Base-by-base conservation (phyloP, 2,888 invertebrate species). In the Habroteleia sp. region DNA sequence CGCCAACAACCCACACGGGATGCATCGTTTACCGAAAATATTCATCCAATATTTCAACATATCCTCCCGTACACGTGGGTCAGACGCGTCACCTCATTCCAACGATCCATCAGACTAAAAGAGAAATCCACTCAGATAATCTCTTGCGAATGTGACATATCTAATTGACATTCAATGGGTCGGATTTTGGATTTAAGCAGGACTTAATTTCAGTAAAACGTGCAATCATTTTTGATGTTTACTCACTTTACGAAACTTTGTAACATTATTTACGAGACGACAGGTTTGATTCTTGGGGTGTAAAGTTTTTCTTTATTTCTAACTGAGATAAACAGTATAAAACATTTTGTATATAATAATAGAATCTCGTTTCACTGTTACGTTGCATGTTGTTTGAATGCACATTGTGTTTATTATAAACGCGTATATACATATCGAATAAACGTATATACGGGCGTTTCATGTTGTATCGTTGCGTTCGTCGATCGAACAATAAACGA, bases 331-430 rank as follows among this genome's bases (percentile, higher is more conserved):
- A 33, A 56, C 23, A 7, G 13, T 56, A 33, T 20, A 13, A 29
- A 39, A 17, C 7, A 39, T 65, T 58, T 56, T 72, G 68, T 74
- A 56, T n/a, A n/a, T n/a, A 62, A 56, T 56, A 66, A 66, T 25
- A 31, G 39, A 56, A 39, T 48, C 54, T 74, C 41, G 20, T 58
- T 68, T 62, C 20, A 54, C 25, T 37, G 31, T 29, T 48, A 8
- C 27, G 29, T 39, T 68, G 48, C 66, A 48, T 62, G 48, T 74
- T 46, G 48, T 74, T 68, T 62, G 16, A 68, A 54, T 48, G 62
- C 60, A 74, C 60, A 42, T 56, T 68, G 56, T 56, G 42, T 63
- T 74, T 63, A 63, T 52, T 11, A 48, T 10, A n/a, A 16, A 41
- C 25, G 7, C 10, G 39, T 39, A 16, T 73, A n/a, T n/a, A n/a